A percentile compares a stretch with the other conserved stretches of the same genome.
These are phyloP conservation scores for Conus betulinus DNA, from an alignment of 1,140 invertebrate genomes.

Conservation along the genomic window DNA sequence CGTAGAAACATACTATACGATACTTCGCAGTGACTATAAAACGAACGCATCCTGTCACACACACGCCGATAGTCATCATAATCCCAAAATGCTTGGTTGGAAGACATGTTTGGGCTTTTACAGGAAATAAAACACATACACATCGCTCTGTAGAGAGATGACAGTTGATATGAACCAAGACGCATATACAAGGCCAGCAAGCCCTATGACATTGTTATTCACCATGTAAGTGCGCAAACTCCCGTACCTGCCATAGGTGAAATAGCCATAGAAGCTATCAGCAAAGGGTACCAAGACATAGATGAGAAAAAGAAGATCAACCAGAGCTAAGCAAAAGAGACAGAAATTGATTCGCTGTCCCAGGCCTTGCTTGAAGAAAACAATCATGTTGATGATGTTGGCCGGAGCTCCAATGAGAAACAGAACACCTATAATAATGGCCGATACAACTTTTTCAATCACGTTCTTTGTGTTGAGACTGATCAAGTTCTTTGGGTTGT, in stretches of 20 bases:
- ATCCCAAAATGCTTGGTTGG: neutral
- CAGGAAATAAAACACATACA: neutral
- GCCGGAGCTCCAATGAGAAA: neutral
- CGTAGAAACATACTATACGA: neutral
- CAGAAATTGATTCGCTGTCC: neutral
- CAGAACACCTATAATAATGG: neutral
- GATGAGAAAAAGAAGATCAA: neutral
- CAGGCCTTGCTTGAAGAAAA: slow-evolving; percentile 21
- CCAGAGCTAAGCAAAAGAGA: neutral
- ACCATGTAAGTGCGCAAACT: neutral
- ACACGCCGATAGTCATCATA: neutral
- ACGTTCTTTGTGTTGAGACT: neutral
- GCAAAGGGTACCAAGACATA: neutral
- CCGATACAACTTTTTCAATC: neutral
- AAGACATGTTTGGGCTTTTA: neutral
- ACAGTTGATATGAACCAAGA: neutral
- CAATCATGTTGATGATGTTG: neutral
- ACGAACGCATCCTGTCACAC: neutral
- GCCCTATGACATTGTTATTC: neutral
- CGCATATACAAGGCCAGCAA: neutral
- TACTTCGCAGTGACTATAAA: neutral
- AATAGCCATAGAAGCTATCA: neutral
- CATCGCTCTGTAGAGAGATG: neutral
- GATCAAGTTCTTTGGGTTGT: neutral
- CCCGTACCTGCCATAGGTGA: neutral